Evolutionary conservation across 2,113 vertebrate species (phyloP), one percentile per base, ranked within the genome.

Genomic region (Myotis yumanensis): DNA sequence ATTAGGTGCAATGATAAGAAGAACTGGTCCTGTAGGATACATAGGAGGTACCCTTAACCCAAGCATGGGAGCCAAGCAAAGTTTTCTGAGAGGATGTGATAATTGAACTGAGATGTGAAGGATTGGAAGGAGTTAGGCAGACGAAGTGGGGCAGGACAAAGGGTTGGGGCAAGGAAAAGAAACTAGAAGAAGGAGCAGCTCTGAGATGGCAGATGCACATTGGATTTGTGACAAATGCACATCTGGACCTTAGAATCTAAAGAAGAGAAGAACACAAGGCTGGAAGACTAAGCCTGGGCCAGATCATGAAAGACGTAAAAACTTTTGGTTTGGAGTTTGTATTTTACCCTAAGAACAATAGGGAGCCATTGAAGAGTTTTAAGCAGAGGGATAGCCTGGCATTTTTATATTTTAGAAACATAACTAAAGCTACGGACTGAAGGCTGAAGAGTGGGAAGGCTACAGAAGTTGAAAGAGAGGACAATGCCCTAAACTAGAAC

Each of bases 61-160:
- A 68, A 54, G 62, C 28, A 0, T 77, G 59, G 57, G 12, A 86
- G 11, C 90, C 64, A 80, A 89, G 28, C 37, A 64, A 84, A 40
- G 28, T 68, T 94, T 95, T 54, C 79, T 89, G 2, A 86, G 84
- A 89, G 48, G 40, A 80, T 32, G 30, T 48, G 37, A 90, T 76
- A 71, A 43, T 71, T 48, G 17, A 75, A 71, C 37, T 46, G 85
- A 82, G 32, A 57, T 71, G 37, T 23, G 32, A 91, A 86, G 76
- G 7, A 73, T 89, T 46, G 32, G 62, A n/a, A 66, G 40, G 37
- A 37, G 37, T 7, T 43, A 64, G 11, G 3, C 46, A 77, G 28
- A 71, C 9, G 59, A 80, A 71, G 59, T 72, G 37, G 51, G 48
- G 3, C 9, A 64, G 54, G 40, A 14, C 17, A 73, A 57, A 87